These are phyloP conservation scores for Phenganax marumi DNA, from an alignment of 92 coral and sea anemone species.

Conservation along the genomic window DNA sequence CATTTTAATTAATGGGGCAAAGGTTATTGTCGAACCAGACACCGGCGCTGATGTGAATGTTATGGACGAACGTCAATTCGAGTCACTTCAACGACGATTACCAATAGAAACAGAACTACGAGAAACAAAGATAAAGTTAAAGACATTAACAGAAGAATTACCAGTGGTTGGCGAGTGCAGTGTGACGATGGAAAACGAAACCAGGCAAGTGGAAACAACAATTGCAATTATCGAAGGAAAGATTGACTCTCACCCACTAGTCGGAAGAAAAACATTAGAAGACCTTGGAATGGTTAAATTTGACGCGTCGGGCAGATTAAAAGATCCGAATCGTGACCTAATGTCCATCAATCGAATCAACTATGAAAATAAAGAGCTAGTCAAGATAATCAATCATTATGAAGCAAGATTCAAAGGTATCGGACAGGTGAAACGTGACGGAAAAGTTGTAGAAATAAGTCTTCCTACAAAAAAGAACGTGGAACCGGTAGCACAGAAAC, in stretches of 20 bases:
- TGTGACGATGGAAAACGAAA: constrained; percentile 50
- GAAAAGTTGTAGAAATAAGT: constrained; percentile 38
- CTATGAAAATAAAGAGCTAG: constrained; percentile 32
- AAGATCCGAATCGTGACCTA: constrained; percentile 48
- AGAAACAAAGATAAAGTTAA: no score
- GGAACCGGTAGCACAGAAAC: background rate
- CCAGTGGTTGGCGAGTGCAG: constrained; percentile 49
- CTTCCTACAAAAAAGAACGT: constrained; percentile 52
- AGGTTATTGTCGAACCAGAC: no score
- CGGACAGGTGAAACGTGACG: constrained; percentile 52
- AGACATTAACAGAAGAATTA: constrained; percentile 51
- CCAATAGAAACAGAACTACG: no score
- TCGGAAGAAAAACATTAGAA: constrained; percentile 50
- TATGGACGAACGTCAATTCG: constrained; percentile 48
- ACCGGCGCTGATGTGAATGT: constrained; percentile 15
- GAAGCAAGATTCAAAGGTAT: constrained; percentile 45
- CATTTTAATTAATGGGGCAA: background rate
- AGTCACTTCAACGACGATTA: no score
- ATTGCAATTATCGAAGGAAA: constrained; percentile 53
- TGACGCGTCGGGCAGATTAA: constrained; percentile 53
- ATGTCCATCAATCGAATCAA: background rate
- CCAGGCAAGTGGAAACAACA: constrained; percentile 30
- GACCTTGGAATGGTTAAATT: constrained; percentile 58
- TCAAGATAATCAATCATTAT: constrained; percentile 18
- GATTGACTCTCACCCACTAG: constrained; percentile 58